Evolutionary conservation across 1,140 invertebrate genomes (phyloP), one percentile per base, ranked within the genome.

Genomic region (Drosophila kurseongensis): DNA sequence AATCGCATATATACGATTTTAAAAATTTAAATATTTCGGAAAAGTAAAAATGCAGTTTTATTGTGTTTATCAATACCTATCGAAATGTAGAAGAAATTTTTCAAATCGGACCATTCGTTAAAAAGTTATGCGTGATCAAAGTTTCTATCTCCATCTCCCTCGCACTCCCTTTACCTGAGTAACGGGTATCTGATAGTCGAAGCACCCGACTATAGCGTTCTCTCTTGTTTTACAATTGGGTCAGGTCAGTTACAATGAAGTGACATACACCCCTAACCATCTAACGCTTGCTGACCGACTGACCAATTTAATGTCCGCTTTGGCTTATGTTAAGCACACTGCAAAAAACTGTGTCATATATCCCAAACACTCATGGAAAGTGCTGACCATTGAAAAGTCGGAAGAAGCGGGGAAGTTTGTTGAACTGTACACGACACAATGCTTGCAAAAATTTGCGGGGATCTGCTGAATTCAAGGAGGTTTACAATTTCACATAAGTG

Each of bases 341-440:
- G 51, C 51, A 42, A 59, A 54, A 29, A 52, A 38, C 35, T 45
- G 41, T 40, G 13, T 35, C 27, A 50, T 32, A n/a, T 50, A 27
- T 27, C 7, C 13, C 45, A 29, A 23, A 41, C 51, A 55, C 63
- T 23, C 52, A 36, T 13, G 13, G 32, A 67, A 63, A 73, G 9
- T 65, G 55, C 55, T 74, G 71, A 74, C 27, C 1, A 38, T 36
- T 44, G 27, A 1, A 14, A 36, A 51, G 27, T 51, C 27, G 32
- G 27, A 10, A 29, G 35, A 63, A 85, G 80, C 61, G 60, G 83
- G 88, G 75, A 44, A 75, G 83, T 86, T 86, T 88, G 75, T 88
- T 86, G 82, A 86, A 88, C 82, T 82, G 78, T 57, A 16, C 32
- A 69, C 27, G 47, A 41, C 57, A 62, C 45, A 78, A 55, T 63